Base-by-base conservation (phyloP, 2,888 invertebrate genomes). In the Pristionchus entomophagus region DNA sequence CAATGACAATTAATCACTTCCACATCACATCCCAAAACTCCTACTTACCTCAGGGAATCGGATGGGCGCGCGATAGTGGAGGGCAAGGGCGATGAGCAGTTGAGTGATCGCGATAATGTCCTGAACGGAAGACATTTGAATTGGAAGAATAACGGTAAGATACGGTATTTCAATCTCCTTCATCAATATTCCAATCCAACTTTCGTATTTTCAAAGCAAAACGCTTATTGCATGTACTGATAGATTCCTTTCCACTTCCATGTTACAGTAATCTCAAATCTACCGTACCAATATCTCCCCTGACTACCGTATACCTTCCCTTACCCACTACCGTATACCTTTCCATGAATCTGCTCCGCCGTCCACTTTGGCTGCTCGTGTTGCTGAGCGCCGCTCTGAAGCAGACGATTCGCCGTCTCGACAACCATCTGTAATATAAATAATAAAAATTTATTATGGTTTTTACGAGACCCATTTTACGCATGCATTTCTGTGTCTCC, bases 21-120 rank as follows among this genome's bases (percentile, higher is more conserved):
- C n/a, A n/a, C n/a, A n/a, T n/a, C n/a, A n/a, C n/a, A n/a, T n/a
- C n/a, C n/a, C n/a, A 22, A 10, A 22, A n/a, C 59, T 22, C 4
- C 38, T 5, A 38, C 84, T 96, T 4, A 99, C 96, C 88, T 96
- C 98, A 0, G 99, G 99, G 86, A 99, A 95, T 90, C 98, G 96
- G 78, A 99, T 96, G 0, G 99, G 99, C 0, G 99, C 98, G 59
- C 99, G 95, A 94, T 97, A 99, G 94, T 97, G 97, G 80, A 98
- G 96, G 32, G 94, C 99, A 87, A 99, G 94, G 0, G 97, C 96
- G 22, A 99, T 98, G 90, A 99, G 94, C 53, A 99, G 95, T 94
- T 99, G 98, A 85, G 99, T 95, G 93, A 99, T 99, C 1, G 98
- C 96, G 10, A 99, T 97, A 89, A 99, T 95, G 94, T 98, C 98